Conservation (phyloP, 2,113 vertebrate genomes). For the Xerus inauris region DNA sequence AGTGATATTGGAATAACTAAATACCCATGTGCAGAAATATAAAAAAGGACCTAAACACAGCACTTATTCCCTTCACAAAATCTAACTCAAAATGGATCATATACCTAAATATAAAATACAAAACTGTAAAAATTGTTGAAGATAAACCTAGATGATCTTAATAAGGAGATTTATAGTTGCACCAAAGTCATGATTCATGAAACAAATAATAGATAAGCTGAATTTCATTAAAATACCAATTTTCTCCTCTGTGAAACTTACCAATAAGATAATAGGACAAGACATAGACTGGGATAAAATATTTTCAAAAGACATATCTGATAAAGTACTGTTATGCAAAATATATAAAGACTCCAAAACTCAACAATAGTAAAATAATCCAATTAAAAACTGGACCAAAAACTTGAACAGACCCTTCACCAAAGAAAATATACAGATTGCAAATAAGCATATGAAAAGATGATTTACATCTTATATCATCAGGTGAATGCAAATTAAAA, state of each 20-base stretch:
- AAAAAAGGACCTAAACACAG: not conserved
- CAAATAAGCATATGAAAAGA: too few relatives aligned
- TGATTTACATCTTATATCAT: too few relatives aligned
- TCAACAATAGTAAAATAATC: not conserved
- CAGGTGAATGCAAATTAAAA: too few relatives aligned
- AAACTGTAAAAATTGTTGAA: not conserved
- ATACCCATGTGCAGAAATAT: not conserved
- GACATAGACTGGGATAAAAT: not conserved
- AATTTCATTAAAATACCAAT: not conserved
- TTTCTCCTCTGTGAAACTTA: not conserved
- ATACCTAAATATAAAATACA: not conserved
- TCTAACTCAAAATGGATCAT: not conserved
- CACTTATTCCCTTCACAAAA: not conserved
- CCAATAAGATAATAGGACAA: too few relatives aligned
- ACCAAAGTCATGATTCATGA: not conserved
- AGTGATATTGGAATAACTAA: not conserved
- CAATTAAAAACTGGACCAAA: not conserved
- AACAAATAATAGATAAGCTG: not conserved
- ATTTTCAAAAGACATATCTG: not conserved
- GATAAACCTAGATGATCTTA: not conserved
- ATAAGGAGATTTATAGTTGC: not conserved
- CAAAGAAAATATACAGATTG: too few relatives aligned
- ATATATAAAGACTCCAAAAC: not conserved
- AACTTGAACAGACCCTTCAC: too few relatives aligned
- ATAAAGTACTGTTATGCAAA: not conserved